Evolutionary conservation across 2,113 vertebrate species (phyloP), one percentile per base, ranked within the genome.

Genomic region (Platichthys flesus): DNA sequence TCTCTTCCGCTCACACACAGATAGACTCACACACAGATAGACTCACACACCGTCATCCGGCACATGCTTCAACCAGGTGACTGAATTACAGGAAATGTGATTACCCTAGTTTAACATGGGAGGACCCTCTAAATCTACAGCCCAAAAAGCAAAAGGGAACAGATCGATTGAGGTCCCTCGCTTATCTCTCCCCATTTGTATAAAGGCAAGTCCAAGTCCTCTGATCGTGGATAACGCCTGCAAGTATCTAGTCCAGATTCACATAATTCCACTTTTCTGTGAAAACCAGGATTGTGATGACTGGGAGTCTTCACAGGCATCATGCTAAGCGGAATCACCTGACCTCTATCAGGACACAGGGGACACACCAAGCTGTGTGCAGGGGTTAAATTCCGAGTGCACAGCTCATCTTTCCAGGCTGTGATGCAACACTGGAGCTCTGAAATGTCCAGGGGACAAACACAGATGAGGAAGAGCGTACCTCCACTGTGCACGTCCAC

Each of bases 61-160:
- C 54, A 23, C 54, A 24, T 54, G 54, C 54, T 24, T 24, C 54
- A 56, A 56, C 40, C 59, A 56, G 31, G 9, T 42, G 55, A 87
- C 26, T 88, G 57, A 71, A 64, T 72, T 79, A 85, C 57, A 84
- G 69, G 47, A 67, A 84, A 85, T 78, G 74, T 66, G 52, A 77
- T 87, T 67, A 59, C 49, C 26, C 60, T 54, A 4, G 52, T 47
- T 78, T 26, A 56, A 54, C 35, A 16, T 21, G 65, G 20, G n/a
- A 61, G 24, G 62, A 26, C 18, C 37, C 26, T 56, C 0, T 23
- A 62, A 60, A 62, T 35, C 31, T 77, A 31, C 45, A 78, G 60
- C 47, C 6, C 6, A 2, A 37, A 16, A 20, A 12, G 42, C 18
- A 13, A 54, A 45, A 45, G 24, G 8, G 14, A 51, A 35, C 24